Base-by-base conservation (phyloP, 92 coral and sea anemone genomes). In the Desmophyllum pertusum region DNA sequence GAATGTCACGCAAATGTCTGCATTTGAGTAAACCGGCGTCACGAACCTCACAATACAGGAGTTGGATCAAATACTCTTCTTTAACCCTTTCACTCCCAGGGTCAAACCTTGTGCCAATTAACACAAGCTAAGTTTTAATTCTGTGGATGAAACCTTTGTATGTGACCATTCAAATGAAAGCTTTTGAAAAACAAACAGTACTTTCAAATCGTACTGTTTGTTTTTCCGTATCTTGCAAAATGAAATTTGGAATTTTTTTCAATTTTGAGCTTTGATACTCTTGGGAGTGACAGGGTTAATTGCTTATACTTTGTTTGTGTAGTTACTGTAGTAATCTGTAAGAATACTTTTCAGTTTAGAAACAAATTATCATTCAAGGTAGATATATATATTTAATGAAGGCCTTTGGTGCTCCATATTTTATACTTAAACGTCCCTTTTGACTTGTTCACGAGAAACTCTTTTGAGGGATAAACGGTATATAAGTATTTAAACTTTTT, bases 341-440 rank as follows among this genome's bases (percentile, higher is more conserved):
- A 25, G 38, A 66, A 23, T 65, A 33, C 11, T 27, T 50, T 30
- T 69, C 51, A 68, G 66, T 25, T 52, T 51, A 52, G 67, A 80
- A 68, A 68, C 35, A 43, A 33, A 48, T 17, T 23, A 33, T 80
- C 33, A 27, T 8, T 62, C 63, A 10, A 78, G 61, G 37, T 82
- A 82, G 79, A 45, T 72, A 62, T 57, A 45, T 9, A 64, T 82
- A 82, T 82, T 82, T 82, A 71, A 66, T 40, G 79, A 82, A 82
- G 79, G 79, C 79, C 79, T 82, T 82, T 72, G 59, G 79, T 70
- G 86, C 79, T 70, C 66, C 61, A 8, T 71, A 82, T 82, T 82
- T 82, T 80, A 36, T 67, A 51, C 51, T 77, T 21, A 23, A 19
- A 62, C 21, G 37, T 78, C 55, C 59, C 62, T 33, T 10, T 33